These are phyloP conservation scores for Balanococcus diminutus DNA, from an alignment of 2,888 invertebrate genomes.

Conservation along the genomic window DNA sequence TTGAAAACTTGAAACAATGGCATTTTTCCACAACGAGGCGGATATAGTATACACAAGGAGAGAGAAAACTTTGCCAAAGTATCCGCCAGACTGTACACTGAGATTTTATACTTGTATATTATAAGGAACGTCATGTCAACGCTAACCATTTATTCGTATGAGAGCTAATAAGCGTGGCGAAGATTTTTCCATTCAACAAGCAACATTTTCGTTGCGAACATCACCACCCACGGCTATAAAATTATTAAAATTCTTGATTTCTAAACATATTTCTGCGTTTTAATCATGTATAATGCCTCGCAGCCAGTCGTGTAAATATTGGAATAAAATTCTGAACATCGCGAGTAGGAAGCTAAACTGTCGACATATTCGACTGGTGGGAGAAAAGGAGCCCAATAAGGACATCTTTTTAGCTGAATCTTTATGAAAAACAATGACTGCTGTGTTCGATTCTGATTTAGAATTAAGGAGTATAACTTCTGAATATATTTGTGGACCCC, in stretches of 20 bases:
- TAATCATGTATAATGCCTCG: neutral
- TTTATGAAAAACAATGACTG: no score
- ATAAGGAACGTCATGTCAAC: neutral
- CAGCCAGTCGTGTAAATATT: neutral
- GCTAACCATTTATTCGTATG: neutral
- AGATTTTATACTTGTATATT: neutral
- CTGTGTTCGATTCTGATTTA: no score
- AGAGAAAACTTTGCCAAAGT: neutral
- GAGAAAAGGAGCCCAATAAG: no score
- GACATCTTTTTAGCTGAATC: no score
- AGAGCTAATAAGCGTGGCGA: neutral
- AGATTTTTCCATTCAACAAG: neutral
- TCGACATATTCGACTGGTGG: neutral
- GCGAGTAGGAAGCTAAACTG: neutral
- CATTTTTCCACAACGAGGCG: neutral
- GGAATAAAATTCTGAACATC: neutral
- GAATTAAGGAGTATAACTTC: no score
- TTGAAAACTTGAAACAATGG: neutral
- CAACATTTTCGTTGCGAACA: neutral
- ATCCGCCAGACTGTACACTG: neutral
- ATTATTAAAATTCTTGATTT: slow-evolving; percentile 22
- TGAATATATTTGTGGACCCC: no score
- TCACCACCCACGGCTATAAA: neutral
- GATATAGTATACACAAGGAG: neutral
- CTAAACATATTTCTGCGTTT: neutral